Percentiles rank a stretch among this genome's conserved stretches.
Conservation (phyloP, 2,797 vertebrate species). For the Delichon dasypus region DNA sequence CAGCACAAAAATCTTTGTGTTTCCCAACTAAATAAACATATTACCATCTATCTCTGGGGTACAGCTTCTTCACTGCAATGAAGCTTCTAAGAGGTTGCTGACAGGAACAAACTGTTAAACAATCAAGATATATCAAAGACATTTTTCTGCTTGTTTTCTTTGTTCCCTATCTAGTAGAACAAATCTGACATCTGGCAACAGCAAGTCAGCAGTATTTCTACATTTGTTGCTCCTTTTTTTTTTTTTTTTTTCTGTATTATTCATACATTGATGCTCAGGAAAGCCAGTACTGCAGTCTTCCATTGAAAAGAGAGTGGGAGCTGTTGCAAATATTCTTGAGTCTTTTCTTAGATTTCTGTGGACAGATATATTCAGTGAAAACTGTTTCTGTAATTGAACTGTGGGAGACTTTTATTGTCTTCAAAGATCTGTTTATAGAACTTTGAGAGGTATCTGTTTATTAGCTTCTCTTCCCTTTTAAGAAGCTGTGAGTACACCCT, state of each 20-base stretch:
- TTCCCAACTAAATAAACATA: background rate
- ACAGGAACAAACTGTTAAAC: background rate
- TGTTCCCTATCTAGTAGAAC: background rate
- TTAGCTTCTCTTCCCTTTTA: background rate
- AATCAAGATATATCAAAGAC: background rate
- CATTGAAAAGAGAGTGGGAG: fast-evolving
- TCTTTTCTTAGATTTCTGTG: background rate
- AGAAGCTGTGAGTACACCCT: background rate
- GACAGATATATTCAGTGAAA: background rate
- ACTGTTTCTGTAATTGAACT: background rate
- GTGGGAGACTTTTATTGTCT: background rate
- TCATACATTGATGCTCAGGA: background rate
- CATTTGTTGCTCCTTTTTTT: background rate
- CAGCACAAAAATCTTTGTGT: background rate
- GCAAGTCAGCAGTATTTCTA: background rate
- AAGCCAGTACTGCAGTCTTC: background rate
- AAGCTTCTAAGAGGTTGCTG: background rate
- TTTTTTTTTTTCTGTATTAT: background rate
- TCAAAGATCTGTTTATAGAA: background rate
- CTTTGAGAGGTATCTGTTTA: background rate
- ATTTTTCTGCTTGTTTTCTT: background rate
- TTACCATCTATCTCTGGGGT: background rate
- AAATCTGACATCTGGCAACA: background rate
- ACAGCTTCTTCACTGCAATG: background rate
- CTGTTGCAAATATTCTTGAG: background rate